Evolutionary conservation across 2,113 vertebrate species (phyloP), one percentile per base, ranked within the genome.

Genomic region (Opisthocomus hoazin): DNA sequence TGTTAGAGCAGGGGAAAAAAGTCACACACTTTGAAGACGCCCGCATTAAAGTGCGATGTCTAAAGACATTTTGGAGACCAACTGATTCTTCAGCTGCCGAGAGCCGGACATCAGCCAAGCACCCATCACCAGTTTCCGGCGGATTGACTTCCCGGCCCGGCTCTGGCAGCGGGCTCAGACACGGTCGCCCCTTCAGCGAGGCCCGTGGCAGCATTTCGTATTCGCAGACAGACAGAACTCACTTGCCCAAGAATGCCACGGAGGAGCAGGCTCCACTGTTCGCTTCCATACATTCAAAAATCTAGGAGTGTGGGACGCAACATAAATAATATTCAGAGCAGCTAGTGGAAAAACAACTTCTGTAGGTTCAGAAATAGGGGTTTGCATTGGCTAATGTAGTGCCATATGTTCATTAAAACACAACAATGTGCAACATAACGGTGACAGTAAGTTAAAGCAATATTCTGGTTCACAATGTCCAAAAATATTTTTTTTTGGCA

Each of bases 331-430:
- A 45, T 6, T 87, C 30, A 5, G 45, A n/a, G 77, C 3, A 79
- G 80, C 81, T 29, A 27, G 68, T 3, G 46, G 83, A 71, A 93
- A 97, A 95, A 75, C 89, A 95, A 74, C 91, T 69, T 68, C 69
- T 87, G 96, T 93, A 54, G 76, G 73, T 91, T 74, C 80, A 75
- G 97, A 94, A 97, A 96, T 29, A 89, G 87, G 88, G 92, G 54
- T 90, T 96, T 94, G 95, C 97, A 94, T 84, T 89, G 98, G 96
- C 96, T 95, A 77, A 86, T 78, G 93, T 36, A 90, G 71, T 94
- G 95, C 98, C 97, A 95, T 98, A 98, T 98, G 98, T 89, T 97
- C 98, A 97, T 95, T 97, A 93, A 97, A 98, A 86, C 64, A 13
- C 94, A 75, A 92, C 90, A 20, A 80, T 21, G 83, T 73, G 94